Base-by-base conservation (phyloP, 1,140 invertebrate species). In the Drosophila eugracilis region DNA sequence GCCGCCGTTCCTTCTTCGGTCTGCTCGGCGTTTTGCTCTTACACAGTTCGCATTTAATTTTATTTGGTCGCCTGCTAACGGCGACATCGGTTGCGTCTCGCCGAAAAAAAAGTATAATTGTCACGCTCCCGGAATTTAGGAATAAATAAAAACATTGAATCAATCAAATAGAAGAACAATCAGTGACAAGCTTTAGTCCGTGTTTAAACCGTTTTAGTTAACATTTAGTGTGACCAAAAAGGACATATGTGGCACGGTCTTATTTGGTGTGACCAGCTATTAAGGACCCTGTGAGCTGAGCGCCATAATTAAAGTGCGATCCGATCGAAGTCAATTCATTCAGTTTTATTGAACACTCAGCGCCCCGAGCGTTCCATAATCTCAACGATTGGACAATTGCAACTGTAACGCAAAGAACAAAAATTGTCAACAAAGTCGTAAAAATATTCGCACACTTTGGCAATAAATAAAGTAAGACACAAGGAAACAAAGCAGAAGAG, bases 31-130 rank as follows among this genome's bases (percentile, higher is more conserved):
- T 53, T 52, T 36, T 74, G 47, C 65, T 72, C 54, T 49, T 57
- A 58, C 65, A 34, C 32, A 59, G 55, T 36, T 48, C 69, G 58
- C 70, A 42, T 48, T 66, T 57, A 52, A 55, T 70, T 80, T 86
- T 70, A 85, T 81, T 86, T 63, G 67, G 53, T 55, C 74, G 76
- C 77, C 63, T 70, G 63, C 47, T 65, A 48, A 74, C 77, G 73
- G 60, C 73, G 63, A 48, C 74, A 71, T 54, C 77, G 69, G 81
- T 60, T 76, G 59, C 55, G 49, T 44, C 36, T 59, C 48, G 26
- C 37, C 36, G 9, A 36, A 12, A 17, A n/a, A 36, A 12, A 17
- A 37, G 15, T 15, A n/a, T 15, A 14, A 24, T n/a, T 10, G n/a
- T n/a, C 32, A n/a, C 32, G 55, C 30, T 36, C 14, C 21, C 49